Evolutionary conservation across 1,140 invertebrate species (phyloP), one percentile per base, ranked within the genome.

Genomic region (Mesaphorura yosii): DNA sequence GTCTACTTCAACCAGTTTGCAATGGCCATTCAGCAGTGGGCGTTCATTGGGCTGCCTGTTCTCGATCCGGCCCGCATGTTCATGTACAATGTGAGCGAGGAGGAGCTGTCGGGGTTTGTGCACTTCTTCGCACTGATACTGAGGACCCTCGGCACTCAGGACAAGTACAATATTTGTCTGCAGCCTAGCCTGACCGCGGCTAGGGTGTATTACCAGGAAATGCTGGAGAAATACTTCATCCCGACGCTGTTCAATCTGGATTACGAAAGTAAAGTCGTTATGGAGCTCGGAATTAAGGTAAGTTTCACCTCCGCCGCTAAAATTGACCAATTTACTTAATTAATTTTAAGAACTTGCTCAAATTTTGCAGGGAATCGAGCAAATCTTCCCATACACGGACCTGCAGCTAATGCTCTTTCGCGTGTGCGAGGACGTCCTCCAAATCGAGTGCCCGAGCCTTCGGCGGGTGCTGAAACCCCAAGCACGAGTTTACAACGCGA

Each of bases 1-100:
- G 25, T 7, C 25, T 46, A 46, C 20, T 6, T 46, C 7, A 46
- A 46, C 25, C 44, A 46, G 20, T 46, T 46, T 46, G 44, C 44
- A 25, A 46, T 46, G 44, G 29, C 29, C 14, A 6, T 46, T 7
- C 12, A 25, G 44, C 29, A 25, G 4, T 46, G 44, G 44, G 10
- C 12, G 4, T 10, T 6, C 6, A 28, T 46, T 15, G 44, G 23
- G 14, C 23, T 26, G 7, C 44, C 44, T 15, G 29, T 27, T 46
- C 7, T 46, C 4, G 20, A 46, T 19, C 17, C 44, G 6, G 10
- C 23, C 5, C 6, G 6, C 20, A 7, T 26, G 4, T 46, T 46
- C 19, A 5, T 22, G 23, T 27, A 10, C n/a, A 19, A 19, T 6
- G n/a, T 27, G 23, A 10, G 7, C 7, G 44, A 46, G 6, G 44